Evolutionary conservation across 2,888 invertebrate genomes (phyloP).

Genomic region (Machimus atricapillus): DNA sequence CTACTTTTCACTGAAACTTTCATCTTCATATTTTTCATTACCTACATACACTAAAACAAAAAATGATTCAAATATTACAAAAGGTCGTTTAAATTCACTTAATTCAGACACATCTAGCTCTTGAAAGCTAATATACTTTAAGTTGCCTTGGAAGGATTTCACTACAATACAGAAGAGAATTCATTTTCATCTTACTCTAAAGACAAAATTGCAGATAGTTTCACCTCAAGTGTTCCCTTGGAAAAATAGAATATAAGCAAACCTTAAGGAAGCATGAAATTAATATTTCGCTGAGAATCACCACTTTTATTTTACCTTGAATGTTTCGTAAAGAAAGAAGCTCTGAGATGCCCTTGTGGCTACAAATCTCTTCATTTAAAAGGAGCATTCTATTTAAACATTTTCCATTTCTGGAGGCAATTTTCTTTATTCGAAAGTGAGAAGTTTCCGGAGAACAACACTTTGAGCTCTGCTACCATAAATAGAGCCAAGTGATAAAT

Average conservation of each 20-base stretch:
- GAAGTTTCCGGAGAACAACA: background rate
- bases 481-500: conserved; percentile 10
- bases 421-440: conserved; percentile 7
- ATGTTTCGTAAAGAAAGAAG: background rate
- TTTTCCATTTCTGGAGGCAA: background rate
- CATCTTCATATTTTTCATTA: background rate
- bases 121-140: background rate
- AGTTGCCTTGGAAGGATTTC: background rate
- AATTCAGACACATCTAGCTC: too few species aligned
- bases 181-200: background rate
- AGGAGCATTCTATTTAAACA: background rate
- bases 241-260: background rate
- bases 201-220: background rate
- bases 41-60: background rate
- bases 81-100: too few species aligned
- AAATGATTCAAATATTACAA: background rate
- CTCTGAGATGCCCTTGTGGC: background rate
- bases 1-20: too few species aligned
- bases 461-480: conserved; percentile 10
- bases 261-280: background rate
- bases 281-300: background rate
- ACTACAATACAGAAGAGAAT: background rate
- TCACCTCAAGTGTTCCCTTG: background rate
- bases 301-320: background rate
- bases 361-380: background rate